Evolutionary conservation across 2,797 vertebrate species (phyloP).

Genomic region (Sebastes dallii): DNA sequence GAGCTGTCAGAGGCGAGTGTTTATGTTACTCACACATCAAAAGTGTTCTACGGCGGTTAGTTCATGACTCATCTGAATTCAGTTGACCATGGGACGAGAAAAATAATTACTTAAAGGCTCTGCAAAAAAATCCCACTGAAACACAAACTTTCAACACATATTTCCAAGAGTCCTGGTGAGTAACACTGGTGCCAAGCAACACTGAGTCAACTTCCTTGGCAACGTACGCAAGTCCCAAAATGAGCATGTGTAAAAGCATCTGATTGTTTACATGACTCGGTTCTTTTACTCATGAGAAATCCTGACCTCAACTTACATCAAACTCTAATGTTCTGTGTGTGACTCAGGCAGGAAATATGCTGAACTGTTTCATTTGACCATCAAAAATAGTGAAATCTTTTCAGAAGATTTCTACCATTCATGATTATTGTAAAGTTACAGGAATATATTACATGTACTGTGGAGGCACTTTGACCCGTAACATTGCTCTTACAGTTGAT

Average conservation of each 20-base stretch:
- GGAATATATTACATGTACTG: background rate
- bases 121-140: background rate
- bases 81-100: constrained; percentile 40
- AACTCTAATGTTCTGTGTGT: constrained; percentile 22
- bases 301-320: constrained; percentile 38
- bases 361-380: constrained; percentile 8
- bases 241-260: constrained; percentile 35
- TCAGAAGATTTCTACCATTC: background rate
- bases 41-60: background rate
- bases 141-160: constrained; percentile 40
- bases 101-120: constrained; percentile 32
- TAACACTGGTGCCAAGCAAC: constrained; percentile 49
- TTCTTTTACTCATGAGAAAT: constrained; percentile 52
- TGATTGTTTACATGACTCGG: constrained; percentile 41
- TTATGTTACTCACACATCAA: constrained; percentile 34
- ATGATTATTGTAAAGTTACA: background rate
- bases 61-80: constrained; percentile 60
- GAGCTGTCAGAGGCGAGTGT: constrained; percentile 16
- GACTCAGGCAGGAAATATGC: constrained; percentile 44
- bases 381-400: background rate
- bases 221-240: constrained; percentile 5
- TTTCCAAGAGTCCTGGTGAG: constrained; percentile 63
- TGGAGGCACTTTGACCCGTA: background rate
- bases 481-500: background rate
- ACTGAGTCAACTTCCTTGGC: constrained; percentile 67